phyloP scores from a whole-genome alignment of 53 echinoderm and acorn worm species.

The Zoroaster sp. region DNA sequence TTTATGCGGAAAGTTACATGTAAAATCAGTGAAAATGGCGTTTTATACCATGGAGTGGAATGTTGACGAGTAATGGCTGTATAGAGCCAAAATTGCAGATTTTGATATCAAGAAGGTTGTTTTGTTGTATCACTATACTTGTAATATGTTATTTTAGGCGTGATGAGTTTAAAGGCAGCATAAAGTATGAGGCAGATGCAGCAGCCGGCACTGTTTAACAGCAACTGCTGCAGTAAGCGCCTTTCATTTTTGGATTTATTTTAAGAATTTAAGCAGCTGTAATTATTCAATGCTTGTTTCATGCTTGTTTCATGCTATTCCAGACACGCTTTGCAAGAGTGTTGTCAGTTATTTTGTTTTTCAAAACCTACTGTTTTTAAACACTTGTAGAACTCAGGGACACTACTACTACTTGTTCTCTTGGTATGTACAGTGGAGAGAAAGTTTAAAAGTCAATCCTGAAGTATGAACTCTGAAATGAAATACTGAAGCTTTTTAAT shows the following conservation, averaged over 20 bases:
- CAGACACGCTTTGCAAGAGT: neutral
- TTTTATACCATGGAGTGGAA: no score
- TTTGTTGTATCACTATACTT: no score
- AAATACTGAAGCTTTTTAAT: neutral
- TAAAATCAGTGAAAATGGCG: no score
- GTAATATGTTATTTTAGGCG: no score
- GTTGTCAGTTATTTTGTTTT: neutral
- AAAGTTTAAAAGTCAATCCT: neutral
- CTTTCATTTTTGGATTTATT: neutral
- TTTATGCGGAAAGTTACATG: no score
- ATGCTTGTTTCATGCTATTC: neutral
- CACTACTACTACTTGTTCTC: neutral
- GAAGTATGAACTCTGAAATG: neutral
- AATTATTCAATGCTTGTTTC: neutral
- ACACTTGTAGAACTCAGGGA: slow-evolving; percentile 37
- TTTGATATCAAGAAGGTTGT: no score
- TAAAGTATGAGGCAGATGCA: no score
- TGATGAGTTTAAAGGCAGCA: no score
- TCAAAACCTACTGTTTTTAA: neutral
- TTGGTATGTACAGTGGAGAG: slow-evolving; percentile 14
- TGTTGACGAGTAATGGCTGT: no score
- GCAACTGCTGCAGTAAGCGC: neutral
- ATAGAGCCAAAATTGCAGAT: no score
- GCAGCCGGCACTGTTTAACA: no score
- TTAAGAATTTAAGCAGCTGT: neutral